These are phyloP conservation scores for Scylla paramamosain DNA, from an alignment of 1,140 invertebrate species.

Conservation along the genomic window DNA sequence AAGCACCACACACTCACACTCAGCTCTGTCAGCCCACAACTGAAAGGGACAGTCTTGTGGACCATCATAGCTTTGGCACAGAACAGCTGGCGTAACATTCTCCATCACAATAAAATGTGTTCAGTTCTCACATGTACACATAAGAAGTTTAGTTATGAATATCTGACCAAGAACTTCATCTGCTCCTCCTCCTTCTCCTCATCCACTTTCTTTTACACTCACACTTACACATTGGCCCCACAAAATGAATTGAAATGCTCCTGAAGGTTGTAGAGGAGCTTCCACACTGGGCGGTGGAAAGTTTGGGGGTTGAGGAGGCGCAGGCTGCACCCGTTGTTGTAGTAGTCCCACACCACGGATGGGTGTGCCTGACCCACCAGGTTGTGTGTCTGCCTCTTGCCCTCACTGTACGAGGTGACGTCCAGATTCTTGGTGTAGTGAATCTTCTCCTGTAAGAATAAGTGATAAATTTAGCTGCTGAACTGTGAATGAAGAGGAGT, in stretches of 20 bases:
- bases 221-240: conserved; percentile 91
- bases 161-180: too few species aligned
- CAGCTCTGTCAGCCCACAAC: too few species aligned
- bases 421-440: conserved; percentile 93
- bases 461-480: neutral
- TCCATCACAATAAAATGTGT: too few species aligned
- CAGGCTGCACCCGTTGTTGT: conserved; percentile 93
- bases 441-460: conserved; percentile 40
- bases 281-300: conserved; percentile 86
- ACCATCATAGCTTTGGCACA: too few species aligned
- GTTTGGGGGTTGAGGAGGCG: conserved; percentile 96
- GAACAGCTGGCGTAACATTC: too few species aligned
- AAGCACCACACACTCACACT: too few species aligned
- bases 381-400: conserved; percentile 91
- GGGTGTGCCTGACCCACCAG: conserved; percentile 87
- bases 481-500: too few species aligned
- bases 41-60: too few species aligned
- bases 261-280: conserved; percentile 89
- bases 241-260: conserved; percentile 96
- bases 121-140: too few species aligned
- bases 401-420: conserved; percentile 91
- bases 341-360: conserved; percentile 94
- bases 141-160: too few species aligned
- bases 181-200: too few species aligned
- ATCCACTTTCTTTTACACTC: too few species aligned